Evolutionary conservation across 2,797 vertebrate genomes (phyloP), one percentile per base, ranked within the genome.

Genomic region (Eulemur mongoz): DNA sequence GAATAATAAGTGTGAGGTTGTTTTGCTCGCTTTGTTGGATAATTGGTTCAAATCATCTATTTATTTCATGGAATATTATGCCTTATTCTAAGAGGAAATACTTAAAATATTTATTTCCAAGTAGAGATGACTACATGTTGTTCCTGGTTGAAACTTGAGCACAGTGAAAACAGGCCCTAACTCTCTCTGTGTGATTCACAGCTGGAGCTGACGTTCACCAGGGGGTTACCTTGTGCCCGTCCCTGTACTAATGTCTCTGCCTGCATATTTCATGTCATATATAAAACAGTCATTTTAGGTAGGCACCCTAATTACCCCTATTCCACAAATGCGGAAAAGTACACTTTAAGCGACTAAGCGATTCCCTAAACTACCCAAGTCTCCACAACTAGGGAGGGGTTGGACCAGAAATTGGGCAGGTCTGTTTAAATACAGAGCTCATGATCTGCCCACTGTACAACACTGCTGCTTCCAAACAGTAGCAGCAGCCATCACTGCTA

Each of bases 1-100:
- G 52, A 70, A 81, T 50, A 90, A 79, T 12, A 50, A 82, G 30
- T 59, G 65, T 7, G 2, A 22, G 7, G 4, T 35, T 93, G 32
- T 91, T 97, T 94, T 88, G 43, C 70, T 52, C 20, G 18, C 23
- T 87, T 91, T 52, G 35, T 69, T 72, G 93, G 23, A 67, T 93
- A 91, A 87, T 95, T 92, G 40, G 20, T 35, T 50, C 40, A 93
- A 80, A 73, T 86, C 22, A 27, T 90, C 45, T 81, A 14, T 89
- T 91, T 97, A 83, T 78, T 97, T 91, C 63, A 78, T 30, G 45
- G 43, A 82, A 57, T 70, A 83, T 13, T 84, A 50, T 92, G 67
- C 63, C 67, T 96, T 65, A 35, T 87, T 76, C 61, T 75, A 82
- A 82, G 48, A 96, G 90, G 73, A 95, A 97, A 92, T 86, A 67